A percentile compares a stretch with the other conserved stretches of the same genome.
These are phyloP conservation scores for Anagrus nilaparvatae DNA, from an alignment of 1,140 invertebrate genomes.

Conservation along the genomic window DNA sequence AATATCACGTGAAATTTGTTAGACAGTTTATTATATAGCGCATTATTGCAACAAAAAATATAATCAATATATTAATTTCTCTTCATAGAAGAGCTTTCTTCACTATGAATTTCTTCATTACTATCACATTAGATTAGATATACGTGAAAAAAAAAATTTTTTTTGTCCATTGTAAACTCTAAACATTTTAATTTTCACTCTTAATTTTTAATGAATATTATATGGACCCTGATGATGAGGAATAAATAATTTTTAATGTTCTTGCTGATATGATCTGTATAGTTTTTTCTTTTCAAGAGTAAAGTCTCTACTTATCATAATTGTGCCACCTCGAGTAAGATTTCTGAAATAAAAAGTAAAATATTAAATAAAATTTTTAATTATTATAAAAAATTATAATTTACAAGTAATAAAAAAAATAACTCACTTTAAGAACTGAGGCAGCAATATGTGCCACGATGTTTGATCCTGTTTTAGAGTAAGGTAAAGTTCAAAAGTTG, in stretches of 20 bases:
- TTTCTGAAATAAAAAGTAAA: slow-evolving; percentile 50
- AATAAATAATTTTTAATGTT: slow-evolving; percentile 23
- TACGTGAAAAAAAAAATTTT: too few species aligned
- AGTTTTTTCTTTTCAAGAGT: slow-evolving; percentile 77
- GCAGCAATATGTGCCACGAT: slow-evolving; percentile 72
- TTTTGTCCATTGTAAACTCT: too few species aligned
- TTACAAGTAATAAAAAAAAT: slow-evolving; percentile 6
- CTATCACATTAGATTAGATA: too few species aligned
- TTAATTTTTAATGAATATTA: too few species aligned
- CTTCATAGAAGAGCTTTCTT: too few species aligned
- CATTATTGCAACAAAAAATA: too few species aligned
- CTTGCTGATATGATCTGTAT: slow-evolving; percentile 59
- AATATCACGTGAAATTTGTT: too few species aligned
- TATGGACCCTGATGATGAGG: slow-evolving; percentile 15
- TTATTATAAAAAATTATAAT: slow-evolving; percentile 2
- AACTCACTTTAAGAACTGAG: slow-evolving; percentile 77
- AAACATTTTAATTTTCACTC: too few species aligned
- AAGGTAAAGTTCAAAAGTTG: slow-evolving; percentile 76
- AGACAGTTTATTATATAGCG: too few species aligned
- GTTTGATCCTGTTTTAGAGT: slow-evolving; percentile 72
- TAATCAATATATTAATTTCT: too few species aligned
- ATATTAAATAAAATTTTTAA: slow-evolving; percentile 8
- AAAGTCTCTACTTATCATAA: slow-evolving; percentile 76
- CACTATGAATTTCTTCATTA: too few species aligned
- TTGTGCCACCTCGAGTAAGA: slow-evolving; percentile 66